These are phyloP conservation scores for Parascotia fuliginaria DNA, from an alignment of 2,888 invertebrate species.

Conservation along the genomic window DNA sequence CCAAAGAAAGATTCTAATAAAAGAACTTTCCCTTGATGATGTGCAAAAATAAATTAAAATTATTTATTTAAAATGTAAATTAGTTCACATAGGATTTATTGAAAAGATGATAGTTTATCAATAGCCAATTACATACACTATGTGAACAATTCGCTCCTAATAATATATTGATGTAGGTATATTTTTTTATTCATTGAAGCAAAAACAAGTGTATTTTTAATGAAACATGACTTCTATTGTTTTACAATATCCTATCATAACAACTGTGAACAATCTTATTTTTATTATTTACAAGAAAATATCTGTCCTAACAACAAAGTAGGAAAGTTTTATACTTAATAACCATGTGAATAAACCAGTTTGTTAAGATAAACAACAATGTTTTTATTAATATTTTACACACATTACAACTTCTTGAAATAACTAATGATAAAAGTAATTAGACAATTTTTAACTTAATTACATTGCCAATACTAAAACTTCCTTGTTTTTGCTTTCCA, in stretches of 20 bases:
- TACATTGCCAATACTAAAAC: conserved; percentile 13
- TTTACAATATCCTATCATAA: conserved; percentile 13
- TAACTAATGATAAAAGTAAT: conserved; percentile 8
- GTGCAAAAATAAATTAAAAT: conserved; percentile 36
- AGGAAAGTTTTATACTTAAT: conserved; percentile 8
- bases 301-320: conserved; percentile 13
- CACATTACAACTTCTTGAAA: conserved; percentile 8
- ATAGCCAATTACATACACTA: conserved; percentile 6
- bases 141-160: conserved; percentile 35
- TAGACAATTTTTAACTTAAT: conserved; percentile 16
- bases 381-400: conserved; percentile 14
- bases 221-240: conserved; percentile 4
- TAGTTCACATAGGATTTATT: conserved; percentile 26
- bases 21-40: conserved; percentile 25
- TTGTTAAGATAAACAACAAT: conserved; percentile 19
- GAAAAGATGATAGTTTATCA: neutral
- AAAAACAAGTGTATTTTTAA: conserved; percentile 39
- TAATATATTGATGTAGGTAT: conserved; percentile 26
- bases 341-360: conserved; percentile 15
- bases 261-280: neutral
- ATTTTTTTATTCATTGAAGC: conserved; percentile 32
- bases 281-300: neutral
- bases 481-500: conserved; percentile 45
- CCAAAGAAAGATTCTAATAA: conserved; percentile 26
- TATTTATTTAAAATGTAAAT: conserved; percentile 25